Evolutionary conservation across 1,140 invertebrate genomes (phyloP), one percentile per base, ranked within the genome.

Genomic region (Samia ricini): DNA sequence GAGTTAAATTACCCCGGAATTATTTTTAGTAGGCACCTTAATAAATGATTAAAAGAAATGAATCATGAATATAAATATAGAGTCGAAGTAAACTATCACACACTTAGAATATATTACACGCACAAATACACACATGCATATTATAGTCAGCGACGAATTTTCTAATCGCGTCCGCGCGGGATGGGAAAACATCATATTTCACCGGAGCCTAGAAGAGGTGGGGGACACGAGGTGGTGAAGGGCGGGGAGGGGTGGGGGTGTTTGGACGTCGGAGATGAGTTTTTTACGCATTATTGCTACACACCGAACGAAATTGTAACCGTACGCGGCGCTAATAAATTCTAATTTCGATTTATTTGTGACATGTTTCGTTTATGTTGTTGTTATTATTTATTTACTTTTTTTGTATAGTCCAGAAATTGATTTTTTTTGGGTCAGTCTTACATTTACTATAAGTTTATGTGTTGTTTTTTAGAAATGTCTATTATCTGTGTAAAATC

Each of bases 141-240:
- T n/a, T n/a, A n/a, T 59, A 68, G 59, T 61, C 59, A 49, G 68
- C 79, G 78, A 81, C 76, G 83, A 87, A 83, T 85, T 89, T 89
- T 89, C 81, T 89, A 89, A 89, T 89, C 87, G 87, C 76, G 83
- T 87, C 81, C 78, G 74, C 76, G 67, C 64, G 77, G 79, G 81
- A 77, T 79, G 79, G 83, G 83, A 81, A 85, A 89, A 88, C 85
- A 89, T 88, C 85, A 89, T 89, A 89, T 89, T 89, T 89, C 86
- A 89, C 81, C 67, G 66, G 61, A 33, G 61, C 55, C 50, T 61
- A 61, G 56, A 66, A 63, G 68, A 58, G 22, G 33, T 54, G 68
- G 60, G 63, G n/a, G n/a, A n/a, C n/a, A n/a, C n/a, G n/a, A n/a
- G n/a, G n/a, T n/a, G n/a, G n/a, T n/a, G n/a, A n/a, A n/a, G n/a